Base-by-base conservation (phyloP, 2,888 invertebrate species). In the Agrochola lychnidis region DNA sequence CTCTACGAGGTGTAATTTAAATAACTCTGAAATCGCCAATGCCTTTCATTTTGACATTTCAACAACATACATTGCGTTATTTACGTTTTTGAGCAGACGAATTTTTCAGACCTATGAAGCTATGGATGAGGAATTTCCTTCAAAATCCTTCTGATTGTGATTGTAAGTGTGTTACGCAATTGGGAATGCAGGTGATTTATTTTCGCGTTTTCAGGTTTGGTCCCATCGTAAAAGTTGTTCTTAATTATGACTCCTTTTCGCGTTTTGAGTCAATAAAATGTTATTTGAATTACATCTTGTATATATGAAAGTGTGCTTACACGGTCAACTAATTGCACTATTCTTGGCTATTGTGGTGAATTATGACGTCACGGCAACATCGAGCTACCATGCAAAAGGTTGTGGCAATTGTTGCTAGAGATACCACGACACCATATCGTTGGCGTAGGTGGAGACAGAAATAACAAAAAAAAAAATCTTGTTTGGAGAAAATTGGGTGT, bases 271-370 rank as follows among this genome's bases (percentile, higher is more conserved):
- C 51, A 19, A 22, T 22, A 51, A 22, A 22, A 19, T 7, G 22
- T 51, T 22, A 51, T 51, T 51, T 70, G 7, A 48, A 67, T 10
- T 40, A 51, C 51, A 66, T 7, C 22, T 67, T 67, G 67, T 67
- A 22, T 30, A 25, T 3, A 51, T 9, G 22, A 67, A 67, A 22
- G 22, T 51, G 14, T 4, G 14, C 22, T 51, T 67, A 67, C 67
- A 16, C 14, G 16, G 30, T 22, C 22, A n/a, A 67, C 67, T 51
- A 14, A 3, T 51, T 67, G 22, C 51, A 67, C 10, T 36, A 16
- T n/a, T 12, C 5, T 36, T 51, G 25, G n/a, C 42, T 42, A 14
- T 36, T 67, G 7, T 9, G 16, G 1, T 36, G 51, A 48, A 30
- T 22, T 19, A 51, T 67, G 51, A 67, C 67, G 67, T 67, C 22